Conservation (phyloP, 2,888 invertebrate genomes). For the Caenorhabditis auriculariae region DNA sequence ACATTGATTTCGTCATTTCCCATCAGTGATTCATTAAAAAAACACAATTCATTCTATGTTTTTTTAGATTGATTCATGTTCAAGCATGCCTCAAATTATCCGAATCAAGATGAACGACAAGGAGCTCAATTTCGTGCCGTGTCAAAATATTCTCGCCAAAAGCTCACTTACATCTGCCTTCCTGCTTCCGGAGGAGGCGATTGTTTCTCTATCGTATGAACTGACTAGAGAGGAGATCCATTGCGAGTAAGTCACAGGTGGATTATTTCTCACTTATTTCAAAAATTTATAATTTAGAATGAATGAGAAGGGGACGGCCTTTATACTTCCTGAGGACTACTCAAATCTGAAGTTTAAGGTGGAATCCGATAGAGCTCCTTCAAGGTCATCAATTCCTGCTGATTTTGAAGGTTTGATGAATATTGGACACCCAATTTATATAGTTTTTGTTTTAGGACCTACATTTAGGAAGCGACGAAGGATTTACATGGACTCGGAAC, state of each 20-base stretch:
- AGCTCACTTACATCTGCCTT: slow-evolving; percentile 1
- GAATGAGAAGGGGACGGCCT: too few relatives aligned
- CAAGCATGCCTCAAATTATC: slow-evolving; percentile 2
- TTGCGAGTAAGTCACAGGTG: slow-evolving; percentile 2
- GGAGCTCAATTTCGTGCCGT: slow-evolving; percentile 1
- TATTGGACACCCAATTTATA: slow-evolving; percentile 15
- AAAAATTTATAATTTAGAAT: slow-evolving; percentile 3
- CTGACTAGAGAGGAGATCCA: neutral
- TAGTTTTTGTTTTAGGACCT: slow-evolving; percentile 17
- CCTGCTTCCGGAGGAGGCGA: neutral
- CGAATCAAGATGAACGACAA: slow-evolving; percentile 3
- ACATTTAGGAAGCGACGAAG: slow-evolving; percentile 16
- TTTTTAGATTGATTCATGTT: slow-evolving; percentile 1
- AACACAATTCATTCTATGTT: too few relatives aligned
- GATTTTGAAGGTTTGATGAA: slow-evolving; percentile 15
- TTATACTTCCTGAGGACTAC: slow-evolving; percentile 2
- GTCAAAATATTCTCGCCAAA: neutral
- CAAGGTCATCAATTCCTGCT: slow-evolving; percentile 16
- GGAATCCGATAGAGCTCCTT: slow-evolving; percentile 7
- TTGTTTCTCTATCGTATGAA: slow-evolving; percentile 1
- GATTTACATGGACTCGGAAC: slow-evolving; percentile 11
- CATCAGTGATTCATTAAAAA: too few relatives aligned
- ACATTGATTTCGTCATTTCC: too few relatives aligned
- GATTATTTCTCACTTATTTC: slow-evolving; percentile 3
- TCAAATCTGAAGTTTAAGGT: slow-evolving; percentile 2